Conservation (phyloP, 2,888 invertebrate species). For the Archips xylosteana region DNA sequence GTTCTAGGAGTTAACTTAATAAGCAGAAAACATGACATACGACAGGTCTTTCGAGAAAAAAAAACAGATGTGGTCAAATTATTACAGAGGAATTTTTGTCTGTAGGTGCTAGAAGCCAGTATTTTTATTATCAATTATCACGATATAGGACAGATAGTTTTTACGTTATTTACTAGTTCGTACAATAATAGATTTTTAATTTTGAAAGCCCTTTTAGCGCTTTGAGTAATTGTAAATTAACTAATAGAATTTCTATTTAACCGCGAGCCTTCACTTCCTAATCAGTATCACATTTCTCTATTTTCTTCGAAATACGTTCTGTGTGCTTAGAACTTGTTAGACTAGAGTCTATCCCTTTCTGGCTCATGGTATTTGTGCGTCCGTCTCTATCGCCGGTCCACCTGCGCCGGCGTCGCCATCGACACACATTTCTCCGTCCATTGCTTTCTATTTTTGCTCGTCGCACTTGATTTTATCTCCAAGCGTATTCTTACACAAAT, state of each 20-base stretch:
- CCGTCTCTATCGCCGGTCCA: slow-evolving; percentile 66
- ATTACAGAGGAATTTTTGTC: too few species aligned
- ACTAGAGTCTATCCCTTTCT: slow-evolving; percentile 71
- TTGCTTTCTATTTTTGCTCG: slow-evolving; percentile 84
- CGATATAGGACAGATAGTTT: too few species aligned
- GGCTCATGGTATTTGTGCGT: slow-evolving; percentile 64
- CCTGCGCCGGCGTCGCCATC: slow-evolving; percentile 75
- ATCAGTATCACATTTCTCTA: slow-evolving; percentile 71
- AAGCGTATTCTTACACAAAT: slow-evolving; percentile 55
- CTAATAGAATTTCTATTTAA: slow-evolving; percentile 43
- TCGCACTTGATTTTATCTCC: slow-evolving; percentile 67
- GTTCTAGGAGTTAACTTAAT: not conserved
- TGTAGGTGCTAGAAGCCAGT: too few species aligned
- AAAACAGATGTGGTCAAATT: not conserved
- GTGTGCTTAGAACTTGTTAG: slow-evolving; percentile 66
- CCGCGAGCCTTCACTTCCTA: slow-evolving; percentile 61
- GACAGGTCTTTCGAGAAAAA: not conserved
- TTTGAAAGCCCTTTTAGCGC: not conserved
- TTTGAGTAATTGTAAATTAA: not conserved
- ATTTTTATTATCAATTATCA: too few species aligned
- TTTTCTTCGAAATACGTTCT: slow-evolving; percentile 74
- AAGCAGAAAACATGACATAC: too few species aligned
- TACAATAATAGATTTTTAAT: not conserved
- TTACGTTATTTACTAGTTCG: too few species aligned
- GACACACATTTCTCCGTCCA: slow-evolving; percentile 81